Percentiles rank a stretch among this genome's conserved stretches.
Conservation (phyloP, 2,113 vertebrate species). For the Solea senegalensis region DNA sequence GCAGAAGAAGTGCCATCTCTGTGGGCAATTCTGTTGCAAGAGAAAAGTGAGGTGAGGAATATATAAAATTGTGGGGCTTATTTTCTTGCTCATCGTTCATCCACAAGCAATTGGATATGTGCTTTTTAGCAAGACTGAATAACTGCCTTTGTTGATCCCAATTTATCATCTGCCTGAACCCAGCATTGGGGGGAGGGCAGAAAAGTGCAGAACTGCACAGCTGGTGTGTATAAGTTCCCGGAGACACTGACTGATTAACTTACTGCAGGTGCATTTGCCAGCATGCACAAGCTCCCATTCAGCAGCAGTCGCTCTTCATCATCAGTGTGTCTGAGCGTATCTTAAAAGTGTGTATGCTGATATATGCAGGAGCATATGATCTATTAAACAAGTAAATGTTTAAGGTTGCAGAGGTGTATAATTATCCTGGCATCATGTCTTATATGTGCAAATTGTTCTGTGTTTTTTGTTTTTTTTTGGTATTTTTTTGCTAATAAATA, state of each 20-base stretch:
- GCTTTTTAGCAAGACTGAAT: constrained; percentile 55
- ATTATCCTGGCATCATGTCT: too few relatives aligned
- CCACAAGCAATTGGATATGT: constrained; percentile 36
- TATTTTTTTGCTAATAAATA: too few relatives aligned
- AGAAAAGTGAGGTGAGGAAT: constrained; percentile 18
- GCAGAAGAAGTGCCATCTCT: background rate
- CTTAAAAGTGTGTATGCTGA: constrained; percentile 32
- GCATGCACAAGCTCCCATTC: constrained; percentile 5
- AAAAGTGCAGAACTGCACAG: constrained; percentile 45
- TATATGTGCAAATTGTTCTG: too few relatives aligned
- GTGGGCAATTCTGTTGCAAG: background rate
- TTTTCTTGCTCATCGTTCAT: constrained; percentile 57
- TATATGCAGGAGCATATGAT: background rate
- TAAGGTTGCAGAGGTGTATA: too few relatives aligned
- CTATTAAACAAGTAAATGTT: too few relatives aligned
- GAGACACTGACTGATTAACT: constrained; percentile 66
- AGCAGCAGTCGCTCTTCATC: constrained; percentile 51
- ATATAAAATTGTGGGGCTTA: constrained; percentile 11
- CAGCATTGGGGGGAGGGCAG: constrained; percentile 12
- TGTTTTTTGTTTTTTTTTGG: too few relatives aligned
- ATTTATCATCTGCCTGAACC: constrained; percentile 55
- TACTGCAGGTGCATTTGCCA: constrained; percentile 63
- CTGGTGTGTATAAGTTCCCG: constrained; percentile 55
- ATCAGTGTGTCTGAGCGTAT: constrained; percentile 15
- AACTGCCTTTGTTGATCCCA: constrained; percentile 50